Base-by-base conservation (phyloP, 2,888 invertebrate species). In the Trilocha varians region DNA sequence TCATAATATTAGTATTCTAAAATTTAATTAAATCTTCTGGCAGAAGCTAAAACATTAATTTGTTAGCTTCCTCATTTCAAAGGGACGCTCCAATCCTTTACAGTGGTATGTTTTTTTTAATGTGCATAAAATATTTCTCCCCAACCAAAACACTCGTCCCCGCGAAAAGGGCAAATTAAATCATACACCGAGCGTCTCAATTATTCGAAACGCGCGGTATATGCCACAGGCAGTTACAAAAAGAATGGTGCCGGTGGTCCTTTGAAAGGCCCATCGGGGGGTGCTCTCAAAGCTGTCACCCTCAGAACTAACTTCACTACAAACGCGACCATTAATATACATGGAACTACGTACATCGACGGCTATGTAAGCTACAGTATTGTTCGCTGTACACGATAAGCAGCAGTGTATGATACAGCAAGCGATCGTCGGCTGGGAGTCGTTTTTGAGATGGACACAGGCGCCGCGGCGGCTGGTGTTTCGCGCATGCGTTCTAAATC, bases 221-320 rank as follows among this genome's bases (percentile, higher is more conserved):
- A 67, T 68, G 71, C 65, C 63, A 73, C 65, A 59, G 66, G 67
- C 71, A 72, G 73, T 65, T 67, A 70, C 70, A 79, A 78, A 82
- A 83, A 78, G 71, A 78, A 80, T 74, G 66, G 69, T 67, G 68
- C 63, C 65, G 71, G 70, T 78, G 71, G 78, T 80, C 75, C 82
- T 82, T 83, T 84, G 77, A 82, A 83, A 80, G 66, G 67, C 78
- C 68, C 74, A 76, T 72, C 71, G 74, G 79, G 74, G 75, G 76
- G 76, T 56, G 69, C 72, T 77, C 77, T 80, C 74, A 72, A 76
- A 78, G 70, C 82, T 83, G 82, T 83, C 83, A 83, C 69, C 77
- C 77, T 67, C 83, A 83, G 79, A 71, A 71, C 72, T 62, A 68
- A 62, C 69, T 74, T 66, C 59, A 72, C 77, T 65, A 67, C 55